Base-by-base conservation (phyloP, 2,797 vertebrate genomes). In the Coregonus ussuriensis region DNA sequence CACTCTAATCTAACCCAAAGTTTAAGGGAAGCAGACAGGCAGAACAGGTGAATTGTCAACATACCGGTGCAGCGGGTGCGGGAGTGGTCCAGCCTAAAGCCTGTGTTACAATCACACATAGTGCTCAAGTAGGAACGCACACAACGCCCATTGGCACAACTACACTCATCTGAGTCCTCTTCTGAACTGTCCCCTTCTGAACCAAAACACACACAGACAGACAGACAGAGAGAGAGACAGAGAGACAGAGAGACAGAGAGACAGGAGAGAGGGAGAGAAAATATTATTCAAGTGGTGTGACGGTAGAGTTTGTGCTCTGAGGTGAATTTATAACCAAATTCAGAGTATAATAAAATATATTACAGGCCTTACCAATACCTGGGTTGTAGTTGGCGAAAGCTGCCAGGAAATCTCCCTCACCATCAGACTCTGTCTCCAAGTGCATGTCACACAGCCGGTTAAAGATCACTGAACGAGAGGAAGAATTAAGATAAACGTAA, bases 131-230 rank as follows among this genome's bases (percentile, higher is more conserved):
- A 96, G 33, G 96, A 94, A 4, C 89, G 95, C 31, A 96, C 94
- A 59, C 97, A 98, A 59, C 93, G 95, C 2, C 97, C 97, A 1
- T 96, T 96, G 54, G 93, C 88, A 68, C 97, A 98, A 82, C 93
- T 95, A 81, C 97, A 98, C 86, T 98, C 97, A 0, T 97, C 96
- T 0, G 96, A 97, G 80, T 96, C 95, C 77, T 97, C 96, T 84
- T 97, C 96, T 0, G 97, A 98, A 83, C 96, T 98, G 91, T 97
- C 96, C 52, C 95, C 94, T 82, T 91, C 91, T 92, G 79, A 6
- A 37, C n/a, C 66, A 66, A 25, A 74, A 74, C 54, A 67, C 15
- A 47, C 1, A 35, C 54, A 67, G 14, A 47, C 1, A 35, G 52
- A 71, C 47, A 9, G 2, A 41, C 1, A 47, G 41, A 47, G 0